Conservation (phyloP, 2,888 invertebrate genomes). For the Flabesymbios commensalis region DNA sequence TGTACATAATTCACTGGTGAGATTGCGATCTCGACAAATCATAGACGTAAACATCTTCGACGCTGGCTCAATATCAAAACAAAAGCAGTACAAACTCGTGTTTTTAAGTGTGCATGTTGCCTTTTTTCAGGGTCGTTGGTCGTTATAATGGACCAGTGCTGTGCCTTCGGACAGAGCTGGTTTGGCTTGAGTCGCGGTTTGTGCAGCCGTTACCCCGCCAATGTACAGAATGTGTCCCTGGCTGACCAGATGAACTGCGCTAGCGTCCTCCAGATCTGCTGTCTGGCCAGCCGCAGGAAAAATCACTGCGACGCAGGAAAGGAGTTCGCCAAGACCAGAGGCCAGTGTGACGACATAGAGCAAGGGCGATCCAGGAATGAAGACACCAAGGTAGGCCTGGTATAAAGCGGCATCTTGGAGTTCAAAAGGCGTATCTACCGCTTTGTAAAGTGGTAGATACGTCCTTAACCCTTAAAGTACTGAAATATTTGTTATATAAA, state of each 20-base stretch:
- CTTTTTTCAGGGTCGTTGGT: constrained; percentile 37
- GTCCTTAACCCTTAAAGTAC: no score
- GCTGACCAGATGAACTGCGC: constrained; percentile 35
- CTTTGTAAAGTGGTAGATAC: no score
- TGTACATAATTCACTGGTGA: no score
- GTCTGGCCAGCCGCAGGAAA: constrained; percentile 48
- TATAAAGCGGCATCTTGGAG: no score
- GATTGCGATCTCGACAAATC: no score
- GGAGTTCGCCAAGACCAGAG: constrained; percentile 32
- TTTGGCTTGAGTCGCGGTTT: constrained; percentile 33
- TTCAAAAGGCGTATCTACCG: no score
- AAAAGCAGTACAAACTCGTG: no score
- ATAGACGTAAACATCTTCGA: no score
- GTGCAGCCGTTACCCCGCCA: constrained; percentile 43
- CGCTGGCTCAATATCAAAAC: no score
- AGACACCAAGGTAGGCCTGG: constrained; percentile 34
- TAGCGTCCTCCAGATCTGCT: constrained; percentile 49
- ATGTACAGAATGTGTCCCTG: constrained; percentile 32
- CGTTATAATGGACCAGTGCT: constrained; percentile 43
- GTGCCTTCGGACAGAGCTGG: constrained; percentile 47
- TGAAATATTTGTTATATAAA: no score
- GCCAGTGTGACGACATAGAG: constrained; percentile 20
- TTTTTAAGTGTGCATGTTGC: neutral
- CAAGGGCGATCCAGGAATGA: constrained; percentile 22
- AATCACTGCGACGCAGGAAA: constrained; percentile 48